Evolutionary conservation across 2,797 vertebrate genomes (phyloP).

Genomic region (Parauchenoglanis ngamensis): DNA sequence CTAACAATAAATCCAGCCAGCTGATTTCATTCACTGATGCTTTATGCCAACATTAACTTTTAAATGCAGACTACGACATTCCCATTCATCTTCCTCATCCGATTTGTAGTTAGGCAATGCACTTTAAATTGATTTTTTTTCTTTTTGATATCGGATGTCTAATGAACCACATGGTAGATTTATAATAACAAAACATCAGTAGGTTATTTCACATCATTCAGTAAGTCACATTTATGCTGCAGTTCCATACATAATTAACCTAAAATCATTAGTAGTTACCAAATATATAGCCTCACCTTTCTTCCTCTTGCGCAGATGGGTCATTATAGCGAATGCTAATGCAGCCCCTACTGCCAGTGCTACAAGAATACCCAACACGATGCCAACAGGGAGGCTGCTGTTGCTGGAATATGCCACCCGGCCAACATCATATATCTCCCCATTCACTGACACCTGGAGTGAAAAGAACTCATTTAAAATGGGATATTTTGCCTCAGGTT

Average conservation of each 20-base stretch:
- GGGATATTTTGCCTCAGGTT: background rate
- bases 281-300: conserved; percentile 66
- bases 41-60: background rate
- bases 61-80: background rate
- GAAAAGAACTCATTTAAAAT: background rate
- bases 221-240: background rate
- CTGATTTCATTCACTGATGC: background rate
- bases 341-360: conserved; percentile 71
- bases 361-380: conserved; percentile 75
- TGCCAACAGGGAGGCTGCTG: conserved; percentile 62
- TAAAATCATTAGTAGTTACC: background rate
- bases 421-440: conserved; percentile 70
- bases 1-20: background rate
- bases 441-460: conserved; percentile 83
- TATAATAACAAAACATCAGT: background rate
- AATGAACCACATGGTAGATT: background rate
- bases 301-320: conserved; percentile 72
- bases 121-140: background rate
- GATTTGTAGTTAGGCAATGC: background rate
- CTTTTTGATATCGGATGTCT: background rate
- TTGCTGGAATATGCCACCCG: conserved; percentile 68
- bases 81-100: background rate
- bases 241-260: background rate
- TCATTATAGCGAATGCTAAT: conserved; percentile 71
- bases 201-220: background rate